phyloP scores from a whole-genome alignment of 2,113 vertebrate species.

The Mellivora capensis region DNA sequence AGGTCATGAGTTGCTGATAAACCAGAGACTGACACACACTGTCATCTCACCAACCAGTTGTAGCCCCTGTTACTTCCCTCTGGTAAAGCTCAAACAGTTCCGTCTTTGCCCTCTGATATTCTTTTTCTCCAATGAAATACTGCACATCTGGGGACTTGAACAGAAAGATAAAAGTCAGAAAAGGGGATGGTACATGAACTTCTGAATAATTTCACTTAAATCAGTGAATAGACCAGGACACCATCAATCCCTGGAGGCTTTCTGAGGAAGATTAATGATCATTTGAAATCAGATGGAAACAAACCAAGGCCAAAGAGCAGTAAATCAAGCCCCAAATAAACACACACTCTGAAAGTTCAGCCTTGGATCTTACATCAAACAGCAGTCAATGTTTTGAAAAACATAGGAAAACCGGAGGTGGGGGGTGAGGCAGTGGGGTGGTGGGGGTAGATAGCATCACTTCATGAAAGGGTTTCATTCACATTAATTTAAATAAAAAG shows the following conservation, averaged over 20 bases:
- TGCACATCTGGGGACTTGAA: neutral
- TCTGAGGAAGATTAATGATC: slow-evolving; percentile 42
- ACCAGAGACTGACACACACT: neutral
- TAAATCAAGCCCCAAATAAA: slow-evolving; percentile 35
- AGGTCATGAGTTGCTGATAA: neutral
- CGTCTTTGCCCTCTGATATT: neutral
- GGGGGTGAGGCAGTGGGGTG: neutral
- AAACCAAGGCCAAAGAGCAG: slow-evolving; percentile 35
- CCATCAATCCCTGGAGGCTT: neutral
- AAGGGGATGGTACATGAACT: neutral
- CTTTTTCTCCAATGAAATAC: neutral
- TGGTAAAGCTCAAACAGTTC: neutral
- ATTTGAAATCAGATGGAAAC: slow-evolving; percentile 49
- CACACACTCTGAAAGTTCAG: neutral
- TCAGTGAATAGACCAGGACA: neutral
- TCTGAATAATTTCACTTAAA: slow-evolving; percentile 21
- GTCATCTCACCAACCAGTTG: neutral
- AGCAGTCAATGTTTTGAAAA: neutral
- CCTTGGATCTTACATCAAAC: slow-evolving; percentile 47
- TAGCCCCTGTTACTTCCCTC: neutral
- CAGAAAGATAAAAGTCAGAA: slow-evolving; percentile 10
- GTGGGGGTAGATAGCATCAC: no score
- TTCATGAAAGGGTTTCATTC: neutral
- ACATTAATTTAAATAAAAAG: neutral
- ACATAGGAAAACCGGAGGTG: neutral